These are phyloP conservation scores for Oligia latruncula DNA, from an alignment of 2,888 invertebrate species.

Conservation along the genomic window DNA sequence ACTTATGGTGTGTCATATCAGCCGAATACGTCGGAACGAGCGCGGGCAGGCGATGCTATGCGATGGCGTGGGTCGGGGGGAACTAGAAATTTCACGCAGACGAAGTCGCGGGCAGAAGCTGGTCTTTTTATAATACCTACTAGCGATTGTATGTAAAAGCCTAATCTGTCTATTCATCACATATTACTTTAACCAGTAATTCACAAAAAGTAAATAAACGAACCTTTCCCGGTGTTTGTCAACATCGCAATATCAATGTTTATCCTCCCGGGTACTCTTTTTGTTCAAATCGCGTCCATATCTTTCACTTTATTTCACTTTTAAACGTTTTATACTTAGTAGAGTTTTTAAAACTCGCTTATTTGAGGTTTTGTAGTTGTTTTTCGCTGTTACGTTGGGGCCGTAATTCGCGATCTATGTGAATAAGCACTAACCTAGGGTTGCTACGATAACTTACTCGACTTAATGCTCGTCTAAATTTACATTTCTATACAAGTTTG, in stretches of 20 bases:
- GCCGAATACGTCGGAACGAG: background rate
- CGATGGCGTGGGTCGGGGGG: background rate
- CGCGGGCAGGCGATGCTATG: background rate
- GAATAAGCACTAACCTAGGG: conserved; percentile 59
- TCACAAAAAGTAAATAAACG: conserved; percentile 10
- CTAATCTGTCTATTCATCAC: conserved; percentile 11
- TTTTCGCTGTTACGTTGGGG: conserved; percentile 49
- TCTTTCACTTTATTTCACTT: conserved; percentile 49
- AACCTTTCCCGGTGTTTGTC: conserved; percentile 13
- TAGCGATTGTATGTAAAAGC: background rate
- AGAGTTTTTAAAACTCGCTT: conserved; percentile 50
- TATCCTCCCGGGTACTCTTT: conserved; percentile 42
- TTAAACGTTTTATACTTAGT: conserved; percentile 31
- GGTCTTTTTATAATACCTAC: conserved; percentile 5
- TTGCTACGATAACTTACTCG: conserved; percentile 17
- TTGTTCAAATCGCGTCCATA: conserved; percentile 48
- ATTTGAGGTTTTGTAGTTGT: conserved; percentile 53
- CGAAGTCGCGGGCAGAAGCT: background rate
- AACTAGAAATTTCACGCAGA: background rate
- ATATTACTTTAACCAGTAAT: conserved; percentile 20
- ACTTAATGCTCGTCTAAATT: background rate
- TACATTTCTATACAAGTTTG: background rate
- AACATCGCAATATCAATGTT: conserved; percentile 49
- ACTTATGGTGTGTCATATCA: no score
- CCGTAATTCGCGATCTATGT: conserved; percentile 59